phyloP scores from a whole-genome alignment of 2,113 vertebrate species.

The Lethenteron camtschaticum region DNA sequence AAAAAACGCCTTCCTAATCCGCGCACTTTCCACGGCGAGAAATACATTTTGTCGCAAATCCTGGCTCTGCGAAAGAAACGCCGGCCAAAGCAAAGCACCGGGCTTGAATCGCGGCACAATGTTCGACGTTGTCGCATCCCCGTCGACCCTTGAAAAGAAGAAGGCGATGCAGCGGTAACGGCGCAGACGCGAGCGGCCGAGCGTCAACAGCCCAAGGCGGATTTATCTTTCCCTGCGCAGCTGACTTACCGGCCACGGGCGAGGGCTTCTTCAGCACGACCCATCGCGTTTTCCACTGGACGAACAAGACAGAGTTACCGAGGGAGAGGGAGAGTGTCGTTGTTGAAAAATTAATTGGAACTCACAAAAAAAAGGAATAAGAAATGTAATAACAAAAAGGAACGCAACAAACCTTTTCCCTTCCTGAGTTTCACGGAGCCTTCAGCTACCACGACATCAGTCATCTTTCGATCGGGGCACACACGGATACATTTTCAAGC shows the following conservation, averaged over 20 bases:
- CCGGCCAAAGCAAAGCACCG: no score
- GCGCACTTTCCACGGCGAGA: no score
- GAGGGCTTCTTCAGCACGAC: conserved; percentile 4
- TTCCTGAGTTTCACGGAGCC: conserved; percentile 4
- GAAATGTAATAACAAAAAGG: not conserved
- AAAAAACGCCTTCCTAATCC: no score
- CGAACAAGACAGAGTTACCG: not conserved
- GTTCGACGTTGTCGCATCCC: no score
- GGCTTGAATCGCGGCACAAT: no score
- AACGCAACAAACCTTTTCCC: not conserved
- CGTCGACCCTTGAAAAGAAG: no score
- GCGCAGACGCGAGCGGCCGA: no score
- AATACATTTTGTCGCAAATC: no score
- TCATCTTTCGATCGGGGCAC: conserved; percentile 6
- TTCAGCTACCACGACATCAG: conserved; percentile 3
- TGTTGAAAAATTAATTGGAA: not conserved
- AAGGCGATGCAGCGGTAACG: no score
- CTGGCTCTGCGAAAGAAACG: no score
- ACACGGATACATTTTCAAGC: conserved; percentile 1
- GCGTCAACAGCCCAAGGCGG: no score
- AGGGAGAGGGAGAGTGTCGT: not conserved
- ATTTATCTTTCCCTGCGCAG: not conserved
- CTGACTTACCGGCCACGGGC: conserved; percentile 4
- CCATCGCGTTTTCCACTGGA: conserved; percentile 5
- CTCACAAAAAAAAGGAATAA: not conserved